phyloP scores from a whole-genome alignment of 2,113 vertebrate genomes.

The Rousettus leschenaultii region DNA sequence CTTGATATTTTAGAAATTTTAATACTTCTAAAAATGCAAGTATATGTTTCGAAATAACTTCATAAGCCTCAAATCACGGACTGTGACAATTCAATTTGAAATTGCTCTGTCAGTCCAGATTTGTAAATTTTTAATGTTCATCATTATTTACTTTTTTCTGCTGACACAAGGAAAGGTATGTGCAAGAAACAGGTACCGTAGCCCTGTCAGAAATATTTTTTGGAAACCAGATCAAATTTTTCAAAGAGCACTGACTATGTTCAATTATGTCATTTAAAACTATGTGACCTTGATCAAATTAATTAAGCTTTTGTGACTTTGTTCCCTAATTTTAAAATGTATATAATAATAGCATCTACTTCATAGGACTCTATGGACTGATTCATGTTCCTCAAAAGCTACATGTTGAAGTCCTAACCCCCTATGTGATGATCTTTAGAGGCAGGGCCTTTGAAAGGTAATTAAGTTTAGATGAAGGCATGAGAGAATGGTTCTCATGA shows the following conservation, averaged over 20 bases:
- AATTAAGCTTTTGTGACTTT: neutral
- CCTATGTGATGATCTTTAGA: neutral
- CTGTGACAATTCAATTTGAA: neutral
- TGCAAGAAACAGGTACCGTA: neutral
- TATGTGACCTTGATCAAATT: neutral
- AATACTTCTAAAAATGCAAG: neutral
- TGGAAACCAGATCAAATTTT: neutral
- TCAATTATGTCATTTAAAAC: neutral
- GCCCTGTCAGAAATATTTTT: neutral
- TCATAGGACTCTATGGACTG: neutral
- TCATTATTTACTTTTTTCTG: neutral
- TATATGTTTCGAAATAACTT: neutral
- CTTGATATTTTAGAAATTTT: neutral
- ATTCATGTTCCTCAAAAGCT: neutral
- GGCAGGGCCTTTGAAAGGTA: neutral
- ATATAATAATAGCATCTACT: neutral
- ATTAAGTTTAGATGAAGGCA: neutral
- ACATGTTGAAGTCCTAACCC: neutral
- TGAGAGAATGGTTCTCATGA: neutral
- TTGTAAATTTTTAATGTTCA: neutral
- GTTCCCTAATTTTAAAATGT: neutral
- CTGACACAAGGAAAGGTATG: neutral
- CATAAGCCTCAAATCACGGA: neutral
- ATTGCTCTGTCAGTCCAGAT: neutral
- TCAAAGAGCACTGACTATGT: neutral